Evolutionary conservation across 2,797 vertebrate species (phyloP).

Genomic region (Protosalanx chinensis): DNA sequence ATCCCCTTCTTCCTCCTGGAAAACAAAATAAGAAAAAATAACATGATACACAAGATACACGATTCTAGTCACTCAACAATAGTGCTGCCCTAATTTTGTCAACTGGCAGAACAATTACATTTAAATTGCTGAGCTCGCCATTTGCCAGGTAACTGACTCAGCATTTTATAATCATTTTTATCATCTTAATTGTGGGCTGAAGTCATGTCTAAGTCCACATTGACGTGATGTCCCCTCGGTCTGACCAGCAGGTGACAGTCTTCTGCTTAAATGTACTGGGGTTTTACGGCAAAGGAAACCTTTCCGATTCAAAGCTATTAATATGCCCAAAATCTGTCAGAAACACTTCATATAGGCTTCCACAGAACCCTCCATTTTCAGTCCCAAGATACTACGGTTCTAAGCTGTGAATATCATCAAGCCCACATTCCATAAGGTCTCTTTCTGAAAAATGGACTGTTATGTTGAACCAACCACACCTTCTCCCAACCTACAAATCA

Average conservation of each 20-base stretch:
- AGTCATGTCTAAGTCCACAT: neutral
- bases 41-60: neutral
- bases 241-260: constrained; percentile 61
- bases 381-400: neutral
- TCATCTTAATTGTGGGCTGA: neutral
- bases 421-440: neutral
- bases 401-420: neutral
- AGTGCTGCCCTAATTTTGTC: neutral
- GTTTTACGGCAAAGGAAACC: constrained; percentile 35
- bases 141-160: neutral
- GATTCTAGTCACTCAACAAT: neutral
- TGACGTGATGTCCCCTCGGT: neutral
- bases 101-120: neutral
- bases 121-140: neutral
- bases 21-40: constrained; percentile 10
- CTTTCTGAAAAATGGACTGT: neutral
- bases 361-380: neutral
- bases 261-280: constrained; percentile 9
- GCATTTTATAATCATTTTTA: too few species aligned
- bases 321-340: neutral
- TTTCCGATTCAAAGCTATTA: neutral
- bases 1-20: constrained; percentile 92
- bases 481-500: constrained; percentile 12
- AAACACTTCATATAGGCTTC: neutral
- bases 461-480: neutral